A percentile compares a stretch with the other conserved stretches of the same genome.
Evolutionary conservation across 53 echinoderm and acorn worm species (phyloP).

Genomic region (Actinopyga echinites): DNA sequence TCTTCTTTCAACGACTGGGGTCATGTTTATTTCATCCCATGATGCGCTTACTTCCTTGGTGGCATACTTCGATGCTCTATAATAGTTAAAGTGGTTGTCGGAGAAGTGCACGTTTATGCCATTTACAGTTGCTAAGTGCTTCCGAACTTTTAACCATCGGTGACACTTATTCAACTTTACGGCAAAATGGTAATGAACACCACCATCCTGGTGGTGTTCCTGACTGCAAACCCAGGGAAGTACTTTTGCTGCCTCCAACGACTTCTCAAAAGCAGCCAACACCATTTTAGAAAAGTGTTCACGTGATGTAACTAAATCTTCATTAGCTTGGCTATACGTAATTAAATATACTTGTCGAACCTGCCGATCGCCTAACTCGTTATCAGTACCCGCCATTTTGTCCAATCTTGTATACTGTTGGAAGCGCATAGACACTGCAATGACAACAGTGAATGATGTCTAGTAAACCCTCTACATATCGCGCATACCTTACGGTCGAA

Average conservation of each 20-base stretch:
- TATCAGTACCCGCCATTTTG: background rate
- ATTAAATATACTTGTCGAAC: conserved; percentile 16
- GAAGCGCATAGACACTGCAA: background rate
- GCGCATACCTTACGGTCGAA: no score
- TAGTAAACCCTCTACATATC: no score
- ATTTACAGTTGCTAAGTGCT: background rate
- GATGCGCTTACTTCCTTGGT: background rate
- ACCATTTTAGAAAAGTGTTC: background rate
- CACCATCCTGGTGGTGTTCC: background rate
- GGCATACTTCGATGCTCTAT: background rate
- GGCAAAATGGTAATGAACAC: background rate
- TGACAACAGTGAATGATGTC: no score
- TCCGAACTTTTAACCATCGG: background rate
- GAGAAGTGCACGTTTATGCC: background rate
- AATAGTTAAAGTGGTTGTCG: background rate
- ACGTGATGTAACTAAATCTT: conserved; percentile 3
- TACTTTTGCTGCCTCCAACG: background rate
- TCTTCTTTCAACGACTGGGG: background rate
- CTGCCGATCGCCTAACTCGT: conserved; percentile 13
- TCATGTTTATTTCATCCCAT: background rate
- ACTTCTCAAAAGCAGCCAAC: conserved; percentile 2
- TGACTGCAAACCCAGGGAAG: background rate
- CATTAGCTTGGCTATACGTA: conserved; percentile 11
- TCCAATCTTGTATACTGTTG: background rate
- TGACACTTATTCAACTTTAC: background rate